Base-by-base conservation (phyloP, 1,140 invertebrate genomes). In the Aphidius ervi region DNA sequence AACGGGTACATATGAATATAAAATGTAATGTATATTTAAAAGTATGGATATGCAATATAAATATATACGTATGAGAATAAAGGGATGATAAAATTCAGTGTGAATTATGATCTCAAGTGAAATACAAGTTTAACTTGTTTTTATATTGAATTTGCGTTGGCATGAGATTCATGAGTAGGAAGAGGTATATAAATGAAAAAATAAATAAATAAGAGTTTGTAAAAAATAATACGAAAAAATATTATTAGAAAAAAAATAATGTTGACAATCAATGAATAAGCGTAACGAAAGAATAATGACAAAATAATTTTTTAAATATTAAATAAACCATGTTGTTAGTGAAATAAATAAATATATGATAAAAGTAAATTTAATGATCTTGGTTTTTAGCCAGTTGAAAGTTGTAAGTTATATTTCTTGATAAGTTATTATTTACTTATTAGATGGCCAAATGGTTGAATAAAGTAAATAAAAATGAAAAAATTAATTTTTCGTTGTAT, bases 371-470 rank as follows among this genome's bases (percentile, higher is more conserved):
- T 31, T 20, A 31, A 31, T 31, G 23, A 31, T 31, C 4, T 31
- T 31, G 23, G 2, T 1, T 31, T 31, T 31, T 31, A 31, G 4
- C 23, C 16, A 16, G 16, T 16, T 16, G 0, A 16, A 16, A 16
- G 16, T 16, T 37, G 56, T 63, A 58, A 63, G 49, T 63, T 53
- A 63, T 63, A 56, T 63, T 37, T 56, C 10, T 53, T 49, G 62
- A 62, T 59, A 59, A 66, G 62, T 66, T 66, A 66, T 66, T 66
- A 66, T 67, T 67, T 65, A 65, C 63, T 64, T 65, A 67, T 65
- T 62, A 64, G 61, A 61, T 9, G 59, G 48, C 46, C 52, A 63
- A 63, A n/a, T 8, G n/a, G 56, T 16, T 16, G 16, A 31, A 31
- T 31, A 46, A 43, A 47, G 40, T 9, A 16, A 5, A 46, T 9